Conservation (phyloP, 2,797 vertebrate species). For the Intellagama lesueurii region DNA sequence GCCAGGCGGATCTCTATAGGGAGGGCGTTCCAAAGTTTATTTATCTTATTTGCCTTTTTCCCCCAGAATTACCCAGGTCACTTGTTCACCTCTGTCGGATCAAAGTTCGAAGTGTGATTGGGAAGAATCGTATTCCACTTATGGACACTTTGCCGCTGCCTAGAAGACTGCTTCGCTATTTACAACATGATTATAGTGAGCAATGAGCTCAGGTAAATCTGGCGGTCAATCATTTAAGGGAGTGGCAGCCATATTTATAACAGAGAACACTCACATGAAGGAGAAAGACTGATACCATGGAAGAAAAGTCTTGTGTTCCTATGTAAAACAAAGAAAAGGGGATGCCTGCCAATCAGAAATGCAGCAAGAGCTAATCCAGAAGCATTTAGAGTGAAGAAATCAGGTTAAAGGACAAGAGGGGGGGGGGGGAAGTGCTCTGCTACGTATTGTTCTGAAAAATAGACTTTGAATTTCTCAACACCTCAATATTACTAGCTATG, state of each 20-base stretch:
- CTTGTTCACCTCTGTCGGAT: constrained; percentile 91
- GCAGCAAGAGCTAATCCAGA: constrained; percentile 21
- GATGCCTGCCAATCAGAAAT: constrained; percentile 29
- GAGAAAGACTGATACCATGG: background rate
- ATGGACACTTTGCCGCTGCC: constrained; percentile 89
- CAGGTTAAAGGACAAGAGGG: background rate
- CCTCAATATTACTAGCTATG: constrained; percentile 41
- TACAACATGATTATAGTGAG: constrained; percentile 74
- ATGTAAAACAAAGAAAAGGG: constrained; percentile 25
- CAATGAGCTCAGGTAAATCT: constrained; percentile 53
- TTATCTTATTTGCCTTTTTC: constrained; percentile 51
- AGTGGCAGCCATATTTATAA: background rate
- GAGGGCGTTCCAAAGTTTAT: background rate
- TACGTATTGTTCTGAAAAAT: constrained; percentile 51
- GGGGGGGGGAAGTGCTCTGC: background rate
- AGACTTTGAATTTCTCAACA: background rate
- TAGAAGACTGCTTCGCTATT: constrained; percentile 85
- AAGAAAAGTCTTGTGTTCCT: background rate
- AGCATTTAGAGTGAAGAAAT: constrained; percentile 35
- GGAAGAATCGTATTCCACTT: constrained; percentile 82
- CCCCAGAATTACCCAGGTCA: constrained; percentile 85
- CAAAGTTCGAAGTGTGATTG: constrained; percentile 85
- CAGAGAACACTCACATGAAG: background rate
- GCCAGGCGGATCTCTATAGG: no score
- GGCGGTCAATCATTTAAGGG: background rate